Base-by-base conservation (phyloP, 2,888 invertebrate genomes). In the Tetrapedia diversipes region DNA sequence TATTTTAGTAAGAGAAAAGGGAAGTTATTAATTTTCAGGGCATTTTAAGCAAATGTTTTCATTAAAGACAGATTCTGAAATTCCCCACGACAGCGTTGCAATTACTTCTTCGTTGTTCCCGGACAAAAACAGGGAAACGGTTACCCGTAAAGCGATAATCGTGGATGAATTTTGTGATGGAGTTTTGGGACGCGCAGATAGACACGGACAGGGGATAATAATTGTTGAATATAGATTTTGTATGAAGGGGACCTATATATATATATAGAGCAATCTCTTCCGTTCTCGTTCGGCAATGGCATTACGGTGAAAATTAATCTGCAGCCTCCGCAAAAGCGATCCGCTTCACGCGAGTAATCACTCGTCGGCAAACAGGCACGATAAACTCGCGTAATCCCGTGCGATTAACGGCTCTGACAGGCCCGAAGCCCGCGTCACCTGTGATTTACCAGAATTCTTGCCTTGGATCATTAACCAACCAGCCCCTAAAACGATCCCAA, bases 301-400 rank as follows among this genome's bases (percentile, higher is more conserved):
- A 71, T 54, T 54, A 61, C 73, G 61, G 16, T 56, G 29, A 56
- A 72, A 54, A 73, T 73, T 73, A 73, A 73, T 61, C 73, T 73
- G 8, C 32, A 61, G 16, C 72, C 11, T 19, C 61, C 54, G 41
- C 61, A 54, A 63, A 73, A 61, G 73, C 73, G 54, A 45, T 56
- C 54, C 34, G 51, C 51, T 37, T 27, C 71, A 34, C 43, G 45
- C 72, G 72, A 71, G 72, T 73, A 73, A 73, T 73, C 73, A 72
- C 61, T 73, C 54, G 73, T 56, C 47, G 54, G 47, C 47, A 72
- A 61, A 73, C 72, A 73, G 54, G 16, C 61, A 43, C 27, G 73
- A 72, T 72, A 61, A 72, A 73, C 73, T 72, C 61, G 56, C 54
- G 61, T 61, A 73, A 73, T 73, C 54, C 73, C 14, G 24, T 27